A percentile compares a stretch with the other conserved stretches of the same genome.
phyloP scores from a whole-genome alignment of 2,888 invertebrate species.

The Augiades crinisus region DNA sequence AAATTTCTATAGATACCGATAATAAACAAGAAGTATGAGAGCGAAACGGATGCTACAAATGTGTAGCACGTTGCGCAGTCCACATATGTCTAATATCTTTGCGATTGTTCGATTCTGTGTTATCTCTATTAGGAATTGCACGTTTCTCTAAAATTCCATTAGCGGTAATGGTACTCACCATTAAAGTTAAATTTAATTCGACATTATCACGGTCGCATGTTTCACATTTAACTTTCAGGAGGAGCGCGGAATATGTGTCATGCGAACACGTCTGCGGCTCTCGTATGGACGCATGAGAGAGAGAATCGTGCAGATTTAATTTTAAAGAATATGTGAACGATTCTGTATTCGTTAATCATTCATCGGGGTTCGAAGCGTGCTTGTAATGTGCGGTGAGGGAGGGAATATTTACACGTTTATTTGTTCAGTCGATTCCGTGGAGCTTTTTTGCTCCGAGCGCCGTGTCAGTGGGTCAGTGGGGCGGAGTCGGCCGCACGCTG shows the following conservation, averaged over 20 bases:
- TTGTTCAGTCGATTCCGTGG: slow-evolving; percentile 49
- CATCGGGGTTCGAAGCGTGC: slow-evolving; percentile 21
- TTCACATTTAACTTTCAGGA: neutral
- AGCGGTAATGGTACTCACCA: neutral
- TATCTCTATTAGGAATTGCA: neutral
- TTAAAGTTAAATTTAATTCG: neutral
- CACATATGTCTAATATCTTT: neutral
- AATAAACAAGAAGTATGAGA: slow-evolving; percentile 10
- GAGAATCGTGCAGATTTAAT: slow-evolving; percentile 1
- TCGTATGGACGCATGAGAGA: neutral
- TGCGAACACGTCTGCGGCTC: neutral
- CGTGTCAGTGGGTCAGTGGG: slow-evolving; percentile 70
- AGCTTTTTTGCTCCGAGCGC: slow-evolving; percentile 52
- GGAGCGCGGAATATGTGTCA: neutral
- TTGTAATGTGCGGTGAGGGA: slow-evolving; percentile 15
- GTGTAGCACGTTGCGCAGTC: slow-evolving; percentile 9
- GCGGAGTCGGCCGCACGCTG: slow-evolving; percentile 48
- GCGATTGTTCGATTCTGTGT: neutral
- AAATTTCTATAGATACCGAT: slow-evolving; percentile 3
- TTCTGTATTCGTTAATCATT: slow-evolving; percentile 29
- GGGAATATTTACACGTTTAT: slow-evolving; percentile 49
- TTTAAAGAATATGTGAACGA: slow-evolving; percentile 3
- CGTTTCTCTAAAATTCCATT: neutral
- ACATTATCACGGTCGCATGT: neutral
- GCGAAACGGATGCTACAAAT: slow-evolving; percentile 10